A percentile compares a stretch with the other conserved stretches of the same genome.
phyloP scores from a whole-genome alignment of 1,140 invertebrate species.

The Drosophila lini region DNA sequence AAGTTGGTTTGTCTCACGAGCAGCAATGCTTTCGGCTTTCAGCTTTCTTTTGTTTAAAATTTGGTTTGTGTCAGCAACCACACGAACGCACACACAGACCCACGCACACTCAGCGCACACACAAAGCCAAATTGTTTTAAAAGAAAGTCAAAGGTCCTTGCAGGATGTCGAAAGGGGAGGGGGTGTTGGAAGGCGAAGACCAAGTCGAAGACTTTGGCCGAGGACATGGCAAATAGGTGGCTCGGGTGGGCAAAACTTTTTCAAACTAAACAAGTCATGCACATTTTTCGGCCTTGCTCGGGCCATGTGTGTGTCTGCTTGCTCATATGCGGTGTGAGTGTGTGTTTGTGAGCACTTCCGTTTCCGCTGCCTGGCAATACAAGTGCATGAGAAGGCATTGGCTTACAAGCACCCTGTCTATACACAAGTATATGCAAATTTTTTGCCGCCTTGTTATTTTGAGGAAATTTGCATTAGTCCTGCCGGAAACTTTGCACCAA shows the following conservation, averaged over 20 bases:
- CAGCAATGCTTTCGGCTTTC: constrained; percentile 50
- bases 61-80: constrained; percentile 81
- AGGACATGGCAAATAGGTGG: constrained; percentile 49
- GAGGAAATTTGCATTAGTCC: constrained; percentile 69
- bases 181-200: neutral
- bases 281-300: constrained; percentile 55
- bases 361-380: constrained; percentile 43
- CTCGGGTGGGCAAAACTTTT: constrained; percentile 68
- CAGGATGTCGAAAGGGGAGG: constrained; percentile 48
- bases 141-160: constrained; percentile 80
- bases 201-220: constrained; percentile 15
- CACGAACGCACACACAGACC: constrained; percentile 68
- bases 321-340: constrained; percentile 36
- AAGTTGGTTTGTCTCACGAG: constrained; percentile 72
- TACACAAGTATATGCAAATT: constrained; percentile 24
- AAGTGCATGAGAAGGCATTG: constrained; percentile 1
- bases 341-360: constrained; percentile 41
- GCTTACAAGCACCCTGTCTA: neutral
- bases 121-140: constrained; percentile 81
- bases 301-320: constrained; percentile 38
- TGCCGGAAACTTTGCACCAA: constrained; percentile 31
- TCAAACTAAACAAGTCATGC: constrained; percentile 78
- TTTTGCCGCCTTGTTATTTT: constrained; percentile 55
- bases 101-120: constrained; percentile 33
- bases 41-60: constrained; percentile 83